A percentile compares a stretch with the other conserved stretches of the same genome.
Evolutionary conservation across 2,888 invertebrate genomes (phyloP).

Genomic region (Thalpophila matura): DNA sequence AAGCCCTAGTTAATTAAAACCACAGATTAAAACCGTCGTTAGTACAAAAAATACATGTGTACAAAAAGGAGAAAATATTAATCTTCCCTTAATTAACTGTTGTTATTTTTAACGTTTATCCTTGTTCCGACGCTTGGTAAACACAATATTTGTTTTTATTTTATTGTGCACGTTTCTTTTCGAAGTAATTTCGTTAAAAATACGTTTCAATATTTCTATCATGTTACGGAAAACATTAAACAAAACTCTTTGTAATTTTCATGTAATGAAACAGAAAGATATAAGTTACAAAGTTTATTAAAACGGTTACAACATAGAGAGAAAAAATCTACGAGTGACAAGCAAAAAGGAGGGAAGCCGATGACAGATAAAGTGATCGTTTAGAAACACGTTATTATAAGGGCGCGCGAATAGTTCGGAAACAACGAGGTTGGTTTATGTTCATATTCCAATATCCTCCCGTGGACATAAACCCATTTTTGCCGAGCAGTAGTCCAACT

Average conservation of each 20-base stretch:
- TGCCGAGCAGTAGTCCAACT: too few species aligned
- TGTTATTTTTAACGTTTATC: constrained; percentile 54
- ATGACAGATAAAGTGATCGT: too few species aligned
- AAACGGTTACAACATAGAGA: too few species aligned
- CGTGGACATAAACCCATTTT: too few species aligned
- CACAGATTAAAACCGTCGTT: constrained; percentile 8
- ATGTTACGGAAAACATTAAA: constrained; percentile 30
- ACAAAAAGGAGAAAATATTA: constrained; percentile 35
- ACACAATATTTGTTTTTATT: constrained; percentile 48
- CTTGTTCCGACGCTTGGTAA: constrained; percentile 39
- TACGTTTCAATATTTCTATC: constrained; percentile 35
- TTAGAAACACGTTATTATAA: too few species aligned
- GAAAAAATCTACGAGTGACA: too few species aligned
- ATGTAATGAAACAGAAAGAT: too few species aligned
- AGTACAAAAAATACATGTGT: constrained; percentile 24
- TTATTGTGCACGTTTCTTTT: constrained; percentile 41
- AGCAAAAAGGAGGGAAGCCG: too few species aligned
- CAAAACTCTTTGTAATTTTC: constrained; percentile 50
- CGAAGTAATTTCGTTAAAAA: constrained; percentile 55
- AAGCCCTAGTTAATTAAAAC: constrained; percentile 27
- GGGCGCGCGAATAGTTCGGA: too few species aligned
- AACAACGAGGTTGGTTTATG: too few species aligned
- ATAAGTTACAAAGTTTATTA: too few species aligned
- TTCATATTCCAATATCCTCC: too few species aligned
- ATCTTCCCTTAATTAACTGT: constrained; percentile 45